Evolutionary conservation across 1,140 invertebrate species (phyloP), one percentile per base, ranked within the genome.

Genomic region (Hypothenemus hampei): DNA sequence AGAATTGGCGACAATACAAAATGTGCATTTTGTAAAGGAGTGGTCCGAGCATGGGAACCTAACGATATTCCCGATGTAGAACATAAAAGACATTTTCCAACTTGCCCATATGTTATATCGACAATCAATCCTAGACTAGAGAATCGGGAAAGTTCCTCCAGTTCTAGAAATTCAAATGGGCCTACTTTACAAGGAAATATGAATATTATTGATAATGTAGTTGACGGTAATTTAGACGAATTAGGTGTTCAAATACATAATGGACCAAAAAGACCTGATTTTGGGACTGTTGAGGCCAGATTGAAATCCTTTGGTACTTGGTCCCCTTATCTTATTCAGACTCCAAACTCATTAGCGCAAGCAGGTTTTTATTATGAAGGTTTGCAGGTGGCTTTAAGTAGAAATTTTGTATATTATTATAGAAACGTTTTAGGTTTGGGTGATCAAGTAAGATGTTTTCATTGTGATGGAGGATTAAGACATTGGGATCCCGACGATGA

Each of bases 391-490:
- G 18, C 3, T 4, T n/a, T 39, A 15, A 39, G 26, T 31, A 3
- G n/a, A n/a, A n/a, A n/a, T n/a, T n/a, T n/a, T n/a, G n/a, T n/a
- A n/a, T n/a, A n/a, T n/a, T n/a, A n/a, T n/a, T n/a, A n/a, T n/a
- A n/a, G n/a, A n/a, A 43, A 26, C 23, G 26, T 65, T 70, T 33
- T 62, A 76, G 82, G 81, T 23, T 66, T 72, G 39, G 72, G 70
- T 13, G 86, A 88, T 72, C 78, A 87, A 75, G 91, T 94, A 4
- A 80, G 87, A 40, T 97, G 93, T 75, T 95, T 93, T 73, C 86
- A 92, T 72, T 97, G 93, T 73, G 86, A 90, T 68, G 89, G 90
- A 19, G 89, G 89, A 0, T 73, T 96, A 18, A 77, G 84, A 56
- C 84, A 86, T 65, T 97, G 93, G 93, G 84, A 90, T 70, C 75